phyloP scores from a whole-genome alignment of 2,888 invertebrate genomes.

The Athalia rosae region DNA sequence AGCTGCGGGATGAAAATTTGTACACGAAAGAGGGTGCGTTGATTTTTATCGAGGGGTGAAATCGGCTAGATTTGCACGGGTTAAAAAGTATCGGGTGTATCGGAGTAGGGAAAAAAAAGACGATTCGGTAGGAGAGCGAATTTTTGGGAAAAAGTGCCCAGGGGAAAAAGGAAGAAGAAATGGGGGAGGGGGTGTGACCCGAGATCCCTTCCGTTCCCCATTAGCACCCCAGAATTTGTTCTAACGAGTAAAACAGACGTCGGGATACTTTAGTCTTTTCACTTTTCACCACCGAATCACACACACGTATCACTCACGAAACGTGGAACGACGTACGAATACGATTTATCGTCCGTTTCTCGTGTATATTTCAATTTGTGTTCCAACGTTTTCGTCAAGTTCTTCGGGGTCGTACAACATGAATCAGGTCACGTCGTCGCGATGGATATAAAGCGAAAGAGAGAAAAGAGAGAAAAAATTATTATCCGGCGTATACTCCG shows the following conservation, averaged over 20 bases:
- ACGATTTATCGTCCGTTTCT: too few relatives aligned
- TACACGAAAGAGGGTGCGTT: too few relatives aligned
- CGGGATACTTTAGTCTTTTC: conserved; percentile 29
- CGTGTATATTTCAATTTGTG: conserved; percentile 1
- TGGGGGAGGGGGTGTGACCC: conserved; percentile 28
- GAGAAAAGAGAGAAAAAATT: neutral
- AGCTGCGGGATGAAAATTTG: too few relatives aligned
- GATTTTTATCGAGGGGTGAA: too few relatives aligned
- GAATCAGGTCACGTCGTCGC: conserved; percentile 55
- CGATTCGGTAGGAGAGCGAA: conserved; percentile 17
- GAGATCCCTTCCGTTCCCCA: conserved; percentile 51
- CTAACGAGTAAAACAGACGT: conserved; percentile 48
- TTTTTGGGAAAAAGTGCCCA: neutral
- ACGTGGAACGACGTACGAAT: too few relatives aligned
- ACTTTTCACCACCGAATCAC: neutral
- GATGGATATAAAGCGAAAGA: neutral
- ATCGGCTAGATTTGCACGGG: too few relatives aligned
- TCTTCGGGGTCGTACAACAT: neutral
- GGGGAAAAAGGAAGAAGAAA: neutral
- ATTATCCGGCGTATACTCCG: neutral
- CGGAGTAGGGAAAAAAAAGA: neutral
- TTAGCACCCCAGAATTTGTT: conserved; percentile 52
- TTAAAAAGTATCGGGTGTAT: too few relatives aligned
- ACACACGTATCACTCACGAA: conserved; percentile 27
- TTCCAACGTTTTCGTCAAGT: conserved; percentile 2